phyloP scores from a whole-genome alignment of 2,797 vertebrate species.

The Crotalus adamanteus region DNA sequence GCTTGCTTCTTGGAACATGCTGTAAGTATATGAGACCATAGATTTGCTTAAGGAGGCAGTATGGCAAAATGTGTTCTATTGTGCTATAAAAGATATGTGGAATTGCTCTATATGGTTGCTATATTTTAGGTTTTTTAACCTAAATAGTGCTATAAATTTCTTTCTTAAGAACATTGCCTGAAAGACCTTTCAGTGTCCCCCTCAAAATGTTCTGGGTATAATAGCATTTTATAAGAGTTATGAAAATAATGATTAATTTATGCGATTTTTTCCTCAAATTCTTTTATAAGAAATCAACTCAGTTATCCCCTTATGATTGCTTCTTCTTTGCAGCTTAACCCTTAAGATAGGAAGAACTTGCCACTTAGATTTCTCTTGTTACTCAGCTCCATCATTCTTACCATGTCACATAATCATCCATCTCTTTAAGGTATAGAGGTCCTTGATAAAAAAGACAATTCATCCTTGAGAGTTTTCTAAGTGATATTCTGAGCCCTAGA shows the following conservation, averaged over 20 bases:
- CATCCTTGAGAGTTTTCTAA: neutral
- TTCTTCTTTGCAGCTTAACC: neutral
- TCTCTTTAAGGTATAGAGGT: neutral
- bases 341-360: neutral
- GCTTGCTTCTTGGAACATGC: no score
- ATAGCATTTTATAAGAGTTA: neutral
- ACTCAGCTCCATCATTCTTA: neutral
- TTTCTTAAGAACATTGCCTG: neutral
- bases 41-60: no score
- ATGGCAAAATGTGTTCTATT: neutral
- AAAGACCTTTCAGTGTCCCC: neutral
- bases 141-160: neutral
- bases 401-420: neutral
- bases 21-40: no score
- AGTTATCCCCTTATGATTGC: neutral
- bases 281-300: neutral
- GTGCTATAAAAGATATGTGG: neutral
- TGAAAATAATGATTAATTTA: neutral
- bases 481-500: neutral
- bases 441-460: neutral
- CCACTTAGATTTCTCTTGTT: neutral
- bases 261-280: neutral
- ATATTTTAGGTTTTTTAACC: neutral
- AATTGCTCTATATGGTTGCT: neutral
- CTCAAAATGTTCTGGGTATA: neutral